Percentiles rank a stretch among this genome's conserved stretches.
phyloP scores from a whole-genome alignment of 2,888 invertebrate species.

The Chymomyza caudatula region DNA sequence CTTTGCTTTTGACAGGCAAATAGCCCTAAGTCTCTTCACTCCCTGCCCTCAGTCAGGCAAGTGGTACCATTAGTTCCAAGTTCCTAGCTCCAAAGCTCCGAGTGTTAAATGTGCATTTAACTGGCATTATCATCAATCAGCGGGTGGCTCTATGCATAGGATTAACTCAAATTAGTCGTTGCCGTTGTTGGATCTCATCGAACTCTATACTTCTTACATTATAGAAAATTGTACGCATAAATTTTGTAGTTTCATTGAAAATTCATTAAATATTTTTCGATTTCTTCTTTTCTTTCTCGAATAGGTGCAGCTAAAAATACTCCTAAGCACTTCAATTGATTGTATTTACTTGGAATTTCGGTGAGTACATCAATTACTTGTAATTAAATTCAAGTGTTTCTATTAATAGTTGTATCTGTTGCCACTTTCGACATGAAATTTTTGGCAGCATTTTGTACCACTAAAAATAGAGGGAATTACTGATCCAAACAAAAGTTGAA shows the following conservation, averaged over 20 bases:
- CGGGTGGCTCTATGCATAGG: slow-evolving; percentile 38
- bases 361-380: not conserved
- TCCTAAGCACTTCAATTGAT: not conserved
- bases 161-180: slow-evolving; percentile 50
- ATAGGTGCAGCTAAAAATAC: not conserved
- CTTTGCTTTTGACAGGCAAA: slow-evolving; percentile 57
- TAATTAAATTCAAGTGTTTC: not conserved
- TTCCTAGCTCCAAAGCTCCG: slow-evolving; percentile 12
- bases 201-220: not conserved
- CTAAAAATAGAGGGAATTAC: not conserved
- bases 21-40: slow-evolving; percentile 38
- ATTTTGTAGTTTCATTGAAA: slow-evolving; percentile 15
- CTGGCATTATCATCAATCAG: slow-evolving; percentile 61
- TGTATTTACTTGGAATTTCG: not conserved
- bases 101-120: slow-evolving; percentile 58
- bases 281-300: not conserved
- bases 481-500: not conserved
- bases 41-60: slow-evolving; percentile 3
- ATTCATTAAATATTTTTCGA: slow-evolving; percentile 17
- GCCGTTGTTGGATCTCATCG: not conserved
- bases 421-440: not conserved
- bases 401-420: not conserved
- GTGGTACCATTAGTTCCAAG: not conserved
- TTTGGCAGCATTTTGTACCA: not conserved
- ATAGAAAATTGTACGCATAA: slow-evolving; percentile 17